Evolutionary conservation across 1,140 invertebrate species (phyloP).

Genomic region (Alviniconcha marisindica): DNA sequence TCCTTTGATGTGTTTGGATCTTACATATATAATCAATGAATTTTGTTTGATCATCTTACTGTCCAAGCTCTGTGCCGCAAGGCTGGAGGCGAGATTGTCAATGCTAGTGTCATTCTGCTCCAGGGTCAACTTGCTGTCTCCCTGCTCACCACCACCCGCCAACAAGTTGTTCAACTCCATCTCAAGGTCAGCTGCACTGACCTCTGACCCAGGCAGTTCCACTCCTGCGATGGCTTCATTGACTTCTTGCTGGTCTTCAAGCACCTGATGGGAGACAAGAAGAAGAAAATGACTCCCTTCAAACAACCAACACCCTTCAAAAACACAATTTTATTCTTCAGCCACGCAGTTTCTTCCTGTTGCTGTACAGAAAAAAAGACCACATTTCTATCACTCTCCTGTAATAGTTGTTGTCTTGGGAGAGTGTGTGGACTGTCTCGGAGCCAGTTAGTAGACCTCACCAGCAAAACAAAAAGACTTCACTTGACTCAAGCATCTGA

Average conservation of each 20-base stretch:
- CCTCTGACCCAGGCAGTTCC: slow-evolving; percentile 44
- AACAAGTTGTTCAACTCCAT: slow-evolving; percentile 47
- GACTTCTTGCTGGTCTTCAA: slow-evolving; percentile 53
- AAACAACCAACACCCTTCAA: too few species aligned
- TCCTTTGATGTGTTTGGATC: not conserved
- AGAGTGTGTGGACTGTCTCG: too few species aligned
- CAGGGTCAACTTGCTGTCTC: not conserved
- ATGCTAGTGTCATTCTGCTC: not conserved
- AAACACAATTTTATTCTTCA: too few species aligned
- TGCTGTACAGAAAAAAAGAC: too few species aligned
- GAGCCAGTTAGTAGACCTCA: too few species aligned
- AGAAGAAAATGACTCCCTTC: too few species aligned
- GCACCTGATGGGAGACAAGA: slow-evolving; percentile 44
- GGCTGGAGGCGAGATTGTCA: not conserved
- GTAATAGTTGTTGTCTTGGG: too few species aligned
- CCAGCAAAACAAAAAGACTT: too few species aligned
- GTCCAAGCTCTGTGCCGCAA: not conserved
- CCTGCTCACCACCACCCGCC: slow-evolving; percentile 5
- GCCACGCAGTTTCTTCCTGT: too few species aligned
- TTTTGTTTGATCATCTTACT: too few species aligned
- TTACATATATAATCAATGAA: not conserved
- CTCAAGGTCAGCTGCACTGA: slow-evolving; percentile 47
- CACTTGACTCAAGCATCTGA: too few species aligned
- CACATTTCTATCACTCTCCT: too few species aligned
- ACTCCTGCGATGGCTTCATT: slow-evolving; percentile 33